Conservation (phyloP, 2,888 invertebrate genomes). For the Helicoverpa assulta region DNA sequence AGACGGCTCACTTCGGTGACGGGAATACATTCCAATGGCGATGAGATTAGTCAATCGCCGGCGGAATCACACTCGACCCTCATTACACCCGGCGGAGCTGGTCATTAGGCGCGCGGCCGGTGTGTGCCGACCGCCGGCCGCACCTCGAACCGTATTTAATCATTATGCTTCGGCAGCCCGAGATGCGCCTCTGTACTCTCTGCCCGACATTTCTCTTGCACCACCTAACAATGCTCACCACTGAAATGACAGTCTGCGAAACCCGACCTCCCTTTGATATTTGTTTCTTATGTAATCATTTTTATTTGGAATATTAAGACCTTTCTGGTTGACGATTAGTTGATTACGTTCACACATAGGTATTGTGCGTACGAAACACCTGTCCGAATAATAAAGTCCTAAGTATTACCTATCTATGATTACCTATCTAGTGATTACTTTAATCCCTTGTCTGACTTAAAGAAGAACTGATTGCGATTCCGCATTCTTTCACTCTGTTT, state of each 20-base stretch:
- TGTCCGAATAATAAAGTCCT: constrained; percentile 28
- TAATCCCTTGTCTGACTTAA: constrained; percentile 12
- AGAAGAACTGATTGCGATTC: constrained; percentile 5
- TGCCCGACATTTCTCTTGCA: constrained; percentile 22
- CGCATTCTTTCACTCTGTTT: constrained; percentile 9
- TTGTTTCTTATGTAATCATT: constrained; percentile 14
- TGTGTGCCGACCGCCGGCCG: constrained; percentile 25
- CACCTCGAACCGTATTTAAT: constrained; percentile 50
- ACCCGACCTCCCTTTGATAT: constrained; percentile 17
- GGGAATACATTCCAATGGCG: constrained; percentile 59
- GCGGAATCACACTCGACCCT: constrained; percentile 66
- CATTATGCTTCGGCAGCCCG: constrained; percentile 46
- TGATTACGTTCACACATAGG: not conserved
- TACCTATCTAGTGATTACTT: constrained; percentile 9
- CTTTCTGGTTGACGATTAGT: not conserved
- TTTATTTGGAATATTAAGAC: constrained; percentile 26
- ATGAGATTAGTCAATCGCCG: constrained; percentile 64
- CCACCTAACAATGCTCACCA: constrained; percentile 28
- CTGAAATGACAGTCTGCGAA: constrained; percentile 27
- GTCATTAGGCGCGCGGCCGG: constrained; percentile 45
- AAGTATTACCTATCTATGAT: constrained; percentile 5
- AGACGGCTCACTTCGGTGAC: constrained; percentile 34
- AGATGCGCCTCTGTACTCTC: constrained; percentile 18
- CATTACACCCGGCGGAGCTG: constrained; percentile 64
- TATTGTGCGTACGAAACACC: not conserved